Evolutionary conservation across 2,888 invertebrate species (phyloP), one percentile per base, ranked within the genome.

Genomic region (Muschampia staudingeri): DNA sequence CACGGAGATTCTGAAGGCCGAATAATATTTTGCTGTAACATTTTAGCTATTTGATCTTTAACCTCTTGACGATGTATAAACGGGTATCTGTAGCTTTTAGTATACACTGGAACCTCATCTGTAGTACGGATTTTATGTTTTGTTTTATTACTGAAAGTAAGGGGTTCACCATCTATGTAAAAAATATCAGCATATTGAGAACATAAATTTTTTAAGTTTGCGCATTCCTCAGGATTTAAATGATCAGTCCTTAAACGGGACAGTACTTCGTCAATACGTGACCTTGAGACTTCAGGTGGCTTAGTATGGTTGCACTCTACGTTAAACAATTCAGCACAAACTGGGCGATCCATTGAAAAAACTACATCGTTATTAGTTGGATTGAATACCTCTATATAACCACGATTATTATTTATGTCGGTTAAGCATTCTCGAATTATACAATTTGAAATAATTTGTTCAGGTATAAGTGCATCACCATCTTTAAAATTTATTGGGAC

Each of bases 141-240:
- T 14, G 56, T 71, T 78, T 84, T 82, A 52, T 85, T 86, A 0
- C 84, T 86, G 14, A 87, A 85, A 2, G 85, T 82, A 25, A 84
- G 69, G 3, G 76, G 78, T 48, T 87, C 84, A 2, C 80, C 81
- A 8, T 85, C 83, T 0, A 84, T 37, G 37, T 37, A 37, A 37
- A 37, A 34, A 34, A 34, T 34, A 5, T 34, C 34, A 34, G 34
- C 34, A 82, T 86, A 69, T 48, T 67, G n/a, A 48, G 69, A 14
- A 34, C 77, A 78, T 25, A 78, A 30, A 0, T 37, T 40, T 40
- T 70, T n/a, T 70, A 70, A 70, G 40, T 70, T 70, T 2, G 40
- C 40, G 6, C 40, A n/a, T 70, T 70, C 70, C 6, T 70, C 70
- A 40, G 70, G 40, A 37, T 70, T 70, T n/a, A 70, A 7, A n/a